These are phyloP conservation scores for Clostera curtula DNA, from an alignment of 2,888 invertebrate genomes.

Conservation along the genomic window DNA sequence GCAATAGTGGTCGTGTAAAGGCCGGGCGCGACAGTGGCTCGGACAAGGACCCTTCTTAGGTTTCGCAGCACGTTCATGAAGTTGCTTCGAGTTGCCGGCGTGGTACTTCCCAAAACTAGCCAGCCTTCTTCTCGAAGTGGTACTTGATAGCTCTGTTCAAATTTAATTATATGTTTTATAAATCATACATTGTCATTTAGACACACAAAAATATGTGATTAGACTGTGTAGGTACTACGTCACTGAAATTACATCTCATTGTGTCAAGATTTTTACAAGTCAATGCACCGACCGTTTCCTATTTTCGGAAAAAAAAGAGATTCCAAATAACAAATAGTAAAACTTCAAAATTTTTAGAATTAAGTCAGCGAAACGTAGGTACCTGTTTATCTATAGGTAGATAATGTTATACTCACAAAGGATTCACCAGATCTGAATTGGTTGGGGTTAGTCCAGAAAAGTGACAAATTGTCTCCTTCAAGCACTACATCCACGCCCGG, in stretches of 20 bases:
- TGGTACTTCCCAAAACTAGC: conserved; percentile 49
- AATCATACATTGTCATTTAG: too few relatives aligned
- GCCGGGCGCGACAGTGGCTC: conserved; percentile 79
- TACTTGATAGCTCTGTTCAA: conserved; percentile 75
- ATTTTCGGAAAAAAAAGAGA: too few relatives aligned
- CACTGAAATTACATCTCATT: too few relatives aligned
- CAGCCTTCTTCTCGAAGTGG: conserved; percentile 80
- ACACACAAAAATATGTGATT: too few relatives aligned
- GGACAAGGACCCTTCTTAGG: conserved; percentile 86
- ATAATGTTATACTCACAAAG: conserved; percentile 80
- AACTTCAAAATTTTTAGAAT: too few relatives aligned
- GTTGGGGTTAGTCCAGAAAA: conserved; percentile 83
- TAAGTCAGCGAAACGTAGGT: too few relatives aligned
- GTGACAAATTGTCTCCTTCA: conserved; percentile 82
- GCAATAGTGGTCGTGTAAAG: conserved; percentile 82
- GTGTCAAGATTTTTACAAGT: too few relatives aligned
- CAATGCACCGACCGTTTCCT: too few relatives aligned
- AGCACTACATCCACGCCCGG: conserved; percentile 89
- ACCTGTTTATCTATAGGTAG: too few relatives aligned
- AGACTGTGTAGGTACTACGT: too few relatives aligned
- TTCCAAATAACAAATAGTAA: too few relatives aligned
- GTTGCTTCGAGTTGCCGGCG: conserved; percentile 79
- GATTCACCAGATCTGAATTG: conserved; percentile 70
- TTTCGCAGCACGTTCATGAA: conserved; percentile 90
- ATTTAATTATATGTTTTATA: conserved; percentile 3